Evolutionary conservation across 2,113 vertebrate species (phyloP).

Genomic region (Atherinomorus stipes): DNA sequence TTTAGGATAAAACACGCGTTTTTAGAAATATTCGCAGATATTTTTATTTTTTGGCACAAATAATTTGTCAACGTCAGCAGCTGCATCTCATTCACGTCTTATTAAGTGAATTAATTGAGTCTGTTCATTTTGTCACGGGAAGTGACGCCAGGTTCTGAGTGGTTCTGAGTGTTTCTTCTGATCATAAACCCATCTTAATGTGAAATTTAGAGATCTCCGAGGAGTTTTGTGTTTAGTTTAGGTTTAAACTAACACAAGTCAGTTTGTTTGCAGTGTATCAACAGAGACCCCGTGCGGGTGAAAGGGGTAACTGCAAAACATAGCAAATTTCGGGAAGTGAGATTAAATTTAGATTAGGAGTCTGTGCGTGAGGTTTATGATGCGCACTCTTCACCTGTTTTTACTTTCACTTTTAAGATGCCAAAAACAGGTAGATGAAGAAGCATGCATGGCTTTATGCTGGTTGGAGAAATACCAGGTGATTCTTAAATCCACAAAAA

Average conservation of each 20-base stretch:
- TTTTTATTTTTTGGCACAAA: neutral
- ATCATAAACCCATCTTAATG: neutral
- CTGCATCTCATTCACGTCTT: slow-evolving; percentile 14
- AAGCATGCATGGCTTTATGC: too few relatives aligned
- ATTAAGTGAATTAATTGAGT: slow-evolving; percentile 3
- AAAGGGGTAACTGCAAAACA: neutral
- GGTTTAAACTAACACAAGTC: neutral
- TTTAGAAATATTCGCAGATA: neutral
- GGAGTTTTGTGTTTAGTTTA: neutral
- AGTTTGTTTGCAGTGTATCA: neutral
- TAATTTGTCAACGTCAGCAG: neutral
- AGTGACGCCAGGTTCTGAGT: neutral
- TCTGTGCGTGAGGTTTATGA: neutral
- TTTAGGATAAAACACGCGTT: neutral
- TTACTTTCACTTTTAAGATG: neutral
- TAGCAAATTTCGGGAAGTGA: neutral
- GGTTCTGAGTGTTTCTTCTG: neutral
- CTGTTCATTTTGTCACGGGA: neutral
- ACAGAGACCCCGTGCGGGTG: slow-evolving; percentile 60
- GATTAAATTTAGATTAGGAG: neutral
- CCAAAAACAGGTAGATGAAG: too few relatives aligned
- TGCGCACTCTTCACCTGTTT: neutral
- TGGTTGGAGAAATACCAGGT: too few relatives aligned
- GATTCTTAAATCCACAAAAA: neutral
- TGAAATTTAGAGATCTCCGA: too few relatives aligned